phyloP scores from a whole-genome alignment of 2,888 invertebrate species.

The Philhelius pedissequus region DNA sequence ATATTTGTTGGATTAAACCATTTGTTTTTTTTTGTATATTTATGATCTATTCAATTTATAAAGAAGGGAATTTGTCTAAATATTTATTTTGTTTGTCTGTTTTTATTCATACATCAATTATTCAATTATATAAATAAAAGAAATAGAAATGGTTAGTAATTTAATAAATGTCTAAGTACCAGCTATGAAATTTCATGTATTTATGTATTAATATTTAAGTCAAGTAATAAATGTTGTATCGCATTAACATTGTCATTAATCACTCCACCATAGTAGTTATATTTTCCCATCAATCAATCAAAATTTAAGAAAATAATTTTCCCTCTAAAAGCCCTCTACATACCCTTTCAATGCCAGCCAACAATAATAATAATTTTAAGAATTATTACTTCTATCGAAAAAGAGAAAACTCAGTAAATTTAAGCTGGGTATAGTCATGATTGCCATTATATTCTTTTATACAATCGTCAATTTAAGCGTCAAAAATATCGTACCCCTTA shows the following conservation, averaged over 20 bases:
- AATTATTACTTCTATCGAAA: constrained; percentile 1
- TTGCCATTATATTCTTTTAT: neutral
- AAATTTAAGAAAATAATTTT: constrained; percentile 30
- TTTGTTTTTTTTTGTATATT: neutral
- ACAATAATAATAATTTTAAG: neutral
- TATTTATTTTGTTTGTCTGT: too few species aligned
- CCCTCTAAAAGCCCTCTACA: neutral
- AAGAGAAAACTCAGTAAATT: neutral
- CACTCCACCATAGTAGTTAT: constrained; percentile 34
- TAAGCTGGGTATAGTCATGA: neutral
- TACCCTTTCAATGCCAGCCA: neutral
- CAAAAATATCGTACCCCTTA: constrained; percentile 16
- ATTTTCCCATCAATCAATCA: constrained; percentile 43
- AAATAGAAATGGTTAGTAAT: too few species aligned
- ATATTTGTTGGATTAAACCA: neutral
- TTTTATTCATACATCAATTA: too few species aligned
- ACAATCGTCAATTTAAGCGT: neutral
- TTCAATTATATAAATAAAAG: too few species aligned
- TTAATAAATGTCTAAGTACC: neutral
- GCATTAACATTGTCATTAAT: constrained; percentile 44
- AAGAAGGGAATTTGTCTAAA: too few species aligned
- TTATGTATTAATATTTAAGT: constrained; percentile 31
- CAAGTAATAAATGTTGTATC: constrained; percentile 38
- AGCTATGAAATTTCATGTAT: constrained; percentile 1
- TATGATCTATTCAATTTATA: too few species aligned